phyloP scores from a whole-genome alignment of 2,797 vertebrate genomes.

The Bradypus variegatus region DNA sequence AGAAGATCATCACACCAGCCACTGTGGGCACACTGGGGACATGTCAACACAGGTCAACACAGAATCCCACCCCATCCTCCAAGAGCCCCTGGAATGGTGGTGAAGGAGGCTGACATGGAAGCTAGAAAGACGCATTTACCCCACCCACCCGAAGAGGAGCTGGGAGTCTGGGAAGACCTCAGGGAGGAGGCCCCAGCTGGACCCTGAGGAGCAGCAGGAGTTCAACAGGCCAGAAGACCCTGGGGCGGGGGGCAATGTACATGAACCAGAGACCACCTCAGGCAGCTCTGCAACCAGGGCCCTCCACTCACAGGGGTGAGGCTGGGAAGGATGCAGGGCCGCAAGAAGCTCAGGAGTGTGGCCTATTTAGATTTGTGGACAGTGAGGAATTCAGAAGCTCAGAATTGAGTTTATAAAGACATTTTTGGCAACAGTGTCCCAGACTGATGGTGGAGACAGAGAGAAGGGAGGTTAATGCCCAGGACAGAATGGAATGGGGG shows the following conservation, averaged over 20 bases:
- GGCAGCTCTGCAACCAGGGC: not conserved
- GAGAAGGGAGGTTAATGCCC: not conserved
- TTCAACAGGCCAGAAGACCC: not conserved
- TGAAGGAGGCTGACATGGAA: not conserved
- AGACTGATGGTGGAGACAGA: not conserved
- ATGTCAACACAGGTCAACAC: too few species aligned
- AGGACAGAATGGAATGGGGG: not conserved
- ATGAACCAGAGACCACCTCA: not conserved
- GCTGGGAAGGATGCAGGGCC: not conserved
- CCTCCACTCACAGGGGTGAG: not conserved
- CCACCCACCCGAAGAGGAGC: not conserved
- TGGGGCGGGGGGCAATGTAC: not conserved
- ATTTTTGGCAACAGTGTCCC: not conserved
- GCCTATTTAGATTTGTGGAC: slow-evolving; percentile 45
- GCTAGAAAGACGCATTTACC: not conserved
- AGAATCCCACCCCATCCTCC: not conserved
- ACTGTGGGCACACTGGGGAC: not conserved
- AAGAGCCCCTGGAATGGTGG: not conserved
- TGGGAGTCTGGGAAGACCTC: not conserved
- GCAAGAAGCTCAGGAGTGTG: slow-evolving; percentile 27
- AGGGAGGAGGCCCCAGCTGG: not conserved
- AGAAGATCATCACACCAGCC: not conserved
- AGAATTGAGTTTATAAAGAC: slow-evolving; percentile 19
- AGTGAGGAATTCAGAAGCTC: slow-evolving; percentile 28
- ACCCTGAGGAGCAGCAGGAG: not conserved